A percentile compares a stretch with the other conserved stretches of the same genome.
Conservation (phyloP, 1,140 invertebrate genomes). For the Drosophila willistoni region DNA sequence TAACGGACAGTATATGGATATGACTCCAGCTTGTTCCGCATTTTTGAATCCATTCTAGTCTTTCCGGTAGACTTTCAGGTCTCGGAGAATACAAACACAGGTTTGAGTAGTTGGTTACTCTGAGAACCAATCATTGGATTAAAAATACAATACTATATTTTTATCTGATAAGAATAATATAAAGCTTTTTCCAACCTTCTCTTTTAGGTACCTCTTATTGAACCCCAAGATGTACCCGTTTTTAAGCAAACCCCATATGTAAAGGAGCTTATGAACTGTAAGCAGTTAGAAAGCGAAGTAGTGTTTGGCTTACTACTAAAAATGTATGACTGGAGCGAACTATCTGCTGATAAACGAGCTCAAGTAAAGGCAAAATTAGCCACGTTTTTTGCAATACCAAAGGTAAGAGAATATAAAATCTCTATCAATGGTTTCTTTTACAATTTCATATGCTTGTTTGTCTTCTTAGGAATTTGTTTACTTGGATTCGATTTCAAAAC, state of each 20-base stretch:
- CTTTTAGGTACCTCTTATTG: conserved; percentile 72
- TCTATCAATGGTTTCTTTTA: background rate
- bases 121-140: too few relatives aligned
- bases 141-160: too few relatives aligned
- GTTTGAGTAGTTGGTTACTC: too few relatives aligned
- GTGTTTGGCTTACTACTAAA: conserved; percentile 75
- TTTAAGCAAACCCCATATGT: conserved; percentile 75
- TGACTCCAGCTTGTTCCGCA: too few relatives aligned
- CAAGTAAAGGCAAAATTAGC: conserved; percentile 77
- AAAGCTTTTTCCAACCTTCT: background rate
- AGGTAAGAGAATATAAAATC: conserved; percentile 66
- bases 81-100: too few relatives aligned
- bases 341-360: conserved; percentile 59
- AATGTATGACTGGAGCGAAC: conserved; percentile 75
- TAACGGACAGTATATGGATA: too few relatives aligned
- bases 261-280: conserved; percentile 75
- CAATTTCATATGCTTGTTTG: background rate
- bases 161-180: too few relatives aligned
- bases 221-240: conserved; percentile 76
- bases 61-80: too few relatives aligned
- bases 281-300: conserved; percentile 70
- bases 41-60: too few relatives aligned
- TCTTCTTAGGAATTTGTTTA: conserved; percentile 72
- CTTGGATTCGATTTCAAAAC: conserved; percentile 67
- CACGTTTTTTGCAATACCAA: conserved; percentile 82